A percentile compares a stretch with the other conserved stretches of the same genome.
Conservation (phyloP, 2,113 vertebrate genomes). For the Octodon degus region DNA sequence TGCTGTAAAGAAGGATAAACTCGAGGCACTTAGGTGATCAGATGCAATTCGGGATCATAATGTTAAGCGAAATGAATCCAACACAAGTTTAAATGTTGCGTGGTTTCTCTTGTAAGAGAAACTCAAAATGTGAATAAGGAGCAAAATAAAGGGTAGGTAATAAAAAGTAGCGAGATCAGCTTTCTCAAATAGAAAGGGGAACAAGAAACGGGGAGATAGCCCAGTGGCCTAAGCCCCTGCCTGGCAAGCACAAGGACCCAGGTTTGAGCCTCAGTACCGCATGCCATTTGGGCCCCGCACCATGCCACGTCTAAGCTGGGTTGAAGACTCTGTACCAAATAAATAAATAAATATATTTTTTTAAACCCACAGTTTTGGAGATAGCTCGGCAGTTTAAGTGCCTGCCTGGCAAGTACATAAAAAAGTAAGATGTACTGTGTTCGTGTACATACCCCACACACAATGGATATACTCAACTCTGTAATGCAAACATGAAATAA, state of each 20-base stretch:
- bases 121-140: neutral
- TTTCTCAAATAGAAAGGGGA: neutral
- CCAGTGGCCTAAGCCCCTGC: too few relatives aligned
- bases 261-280: too few relatives aligned
- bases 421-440: neutral
- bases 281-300: too few relatives aligned
- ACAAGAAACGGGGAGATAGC: neutral
- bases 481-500: neutral
- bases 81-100: neutral
- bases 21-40: neutral
- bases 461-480: neutral
- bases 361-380: too few relatives aligned
- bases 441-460: neutral
- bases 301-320: too few relatives aligned
- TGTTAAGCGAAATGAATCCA: neutral
- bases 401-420: neutral
- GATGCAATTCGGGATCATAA: neutral
- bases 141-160: neutral
- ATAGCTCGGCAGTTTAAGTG: too few relatives aligned
- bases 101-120: neutral
- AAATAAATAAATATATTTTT: too few relatives aligned
- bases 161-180: neutral
- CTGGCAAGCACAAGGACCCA: too few relatives aligned
- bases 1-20: neutral
- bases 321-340: too few relatives aligned